Evolutionary conservation across 2,797 vertebrate species (phyloP), one percentile per base, ranked within the genome.

Genomic region (Anguilla anguilla): DNA sequence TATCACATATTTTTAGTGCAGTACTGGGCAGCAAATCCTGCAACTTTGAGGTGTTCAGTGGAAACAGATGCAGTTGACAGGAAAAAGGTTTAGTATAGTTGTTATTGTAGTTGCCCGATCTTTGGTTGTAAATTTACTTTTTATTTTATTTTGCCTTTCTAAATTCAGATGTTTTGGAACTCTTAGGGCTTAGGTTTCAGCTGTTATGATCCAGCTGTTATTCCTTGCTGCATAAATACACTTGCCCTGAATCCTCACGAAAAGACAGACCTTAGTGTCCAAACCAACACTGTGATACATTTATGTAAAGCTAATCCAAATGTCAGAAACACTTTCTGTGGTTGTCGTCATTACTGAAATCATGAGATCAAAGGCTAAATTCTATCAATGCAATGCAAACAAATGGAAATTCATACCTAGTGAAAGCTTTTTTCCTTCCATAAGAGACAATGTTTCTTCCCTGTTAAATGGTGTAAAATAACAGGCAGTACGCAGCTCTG

Each of bases 91-190:
- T 17, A 17, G 69, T 74, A 2, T 74, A 74, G 9, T 74, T 17
- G 35, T 74, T 31, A 35, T 74, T 31, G 35, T 74, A 74, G 69
- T 17, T 74, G 69, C 69, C 31, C 31, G 69, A 39, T 74, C 31
- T 74, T 74, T 74, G 69, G 28, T 39, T 31, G 25, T 17, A 74
- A 74, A 35, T 74, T 13, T 13, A 74, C 28, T 11, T 31, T 74
- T 74, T 74, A 74, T 39, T 35, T n/a, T 67, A 67, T 74, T 31
- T 39, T 74, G 31, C 31, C 69, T 74, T 13, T 74, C 13, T 74
- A 7, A 69, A 69, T 74, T 74, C 31, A 74, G 28, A 74, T 74
- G 69, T 74, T 74, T 74, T 74, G 69, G 69, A 74, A 74, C 11
- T 9, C 69, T 35, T 13, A 35, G 69, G 35, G 69, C 69, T 74